Percentiles rank a stretch among this genome's conserved stretches.
phyloP scores from a whole-genome alignment of 2,888 invertebrate species.

The Amblyteles armatorius region DNA sequence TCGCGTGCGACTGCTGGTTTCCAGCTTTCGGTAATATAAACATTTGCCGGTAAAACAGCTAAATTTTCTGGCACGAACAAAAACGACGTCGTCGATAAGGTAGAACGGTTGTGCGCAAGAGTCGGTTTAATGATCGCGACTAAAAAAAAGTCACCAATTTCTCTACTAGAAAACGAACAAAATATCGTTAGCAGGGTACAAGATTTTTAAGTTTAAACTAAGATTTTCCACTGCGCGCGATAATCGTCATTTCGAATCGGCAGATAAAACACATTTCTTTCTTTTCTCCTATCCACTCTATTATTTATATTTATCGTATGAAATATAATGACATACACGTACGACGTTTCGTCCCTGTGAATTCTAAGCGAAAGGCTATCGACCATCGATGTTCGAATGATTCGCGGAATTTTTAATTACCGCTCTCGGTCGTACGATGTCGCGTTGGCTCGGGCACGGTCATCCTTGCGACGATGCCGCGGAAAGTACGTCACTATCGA shows the following conservation, averaged over 20 bases:
- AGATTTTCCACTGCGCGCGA: background rate
- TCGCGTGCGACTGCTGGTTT: constrained; percentile 14
- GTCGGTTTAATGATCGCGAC: background rate
- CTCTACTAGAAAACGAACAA: background rate
- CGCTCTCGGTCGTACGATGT: constrained; percentile 38
- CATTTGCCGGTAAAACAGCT: constrained; percentile 38
- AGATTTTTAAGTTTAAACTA: background rate
- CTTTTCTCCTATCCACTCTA: background rate
- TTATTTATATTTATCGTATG: background rate
- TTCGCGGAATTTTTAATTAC: constrained; percentile 62
- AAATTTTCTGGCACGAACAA: background rate
- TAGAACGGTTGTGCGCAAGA: background rate
- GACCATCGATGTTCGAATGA: constrained; percentile 31
- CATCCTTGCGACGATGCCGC: constrained; percentile 33
- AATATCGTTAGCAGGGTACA: background rate
- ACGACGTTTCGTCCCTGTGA: background rate
- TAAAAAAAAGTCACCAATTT: background rate
- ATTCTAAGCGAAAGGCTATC: constrained; percentile 17
- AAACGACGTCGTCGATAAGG: background rate
- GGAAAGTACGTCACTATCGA: constrained; percentile 69
- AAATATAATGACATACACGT: background rate
- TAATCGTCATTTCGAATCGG: background rate
- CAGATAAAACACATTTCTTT: background rate
- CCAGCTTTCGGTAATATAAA: constrained; percentile 16
- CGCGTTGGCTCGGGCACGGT: constrained; percentile 31